phyloP scores from a whole-genome alignment of 2,113 vertebrate genomes.

The Cyprinodon tularosa region DNA sequence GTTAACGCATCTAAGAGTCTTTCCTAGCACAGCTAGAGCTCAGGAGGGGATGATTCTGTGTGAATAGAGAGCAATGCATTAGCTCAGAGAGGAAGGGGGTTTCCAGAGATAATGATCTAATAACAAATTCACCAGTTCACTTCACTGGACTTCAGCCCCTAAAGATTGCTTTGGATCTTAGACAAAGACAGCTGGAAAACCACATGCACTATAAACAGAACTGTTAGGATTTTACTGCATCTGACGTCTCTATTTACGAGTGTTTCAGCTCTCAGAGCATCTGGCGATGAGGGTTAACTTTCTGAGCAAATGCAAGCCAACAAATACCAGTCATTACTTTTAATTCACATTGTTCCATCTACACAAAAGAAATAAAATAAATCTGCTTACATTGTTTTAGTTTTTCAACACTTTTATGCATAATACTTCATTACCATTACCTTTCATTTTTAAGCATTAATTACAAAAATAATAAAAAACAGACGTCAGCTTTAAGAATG shows the following conservation, averaged over 20 bases:
- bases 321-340: background rate
- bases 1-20: constrained; percentile 71
- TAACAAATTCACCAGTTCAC: constrained; percentile 55
- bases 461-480: background rate
- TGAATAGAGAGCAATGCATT: constrained; percentile 59
- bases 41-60: constrained; percentile 49
- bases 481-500: too few species aligned
- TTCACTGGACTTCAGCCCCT: constrained; percentile 48
- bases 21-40: constrained; percentile 63
- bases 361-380: background rate
- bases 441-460: background rate
- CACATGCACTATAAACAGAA: constrained; percentile 29
- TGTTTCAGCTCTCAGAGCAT: constrained; percentile 8
- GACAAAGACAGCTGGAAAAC: constrained; percentile 36
- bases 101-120: constrained; percentile 67
- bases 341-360: background rate
- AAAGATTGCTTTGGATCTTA: constrained; percentile 35
- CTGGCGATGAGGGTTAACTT: constrained; percentile 13
- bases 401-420: background rate
- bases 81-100: constrained; percentile 44
- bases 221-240: constrained; percentile 5
- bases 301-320: constrained; percentile 12
- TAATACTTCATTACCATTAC: background rate
- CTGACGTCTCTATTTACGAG: constrained; percentile 2
- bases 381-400: background rate